Evolutionary conservation across 2,888 invertebrate species (phyloP).

Genomic region (Hypena proboscidalis): DNA sequence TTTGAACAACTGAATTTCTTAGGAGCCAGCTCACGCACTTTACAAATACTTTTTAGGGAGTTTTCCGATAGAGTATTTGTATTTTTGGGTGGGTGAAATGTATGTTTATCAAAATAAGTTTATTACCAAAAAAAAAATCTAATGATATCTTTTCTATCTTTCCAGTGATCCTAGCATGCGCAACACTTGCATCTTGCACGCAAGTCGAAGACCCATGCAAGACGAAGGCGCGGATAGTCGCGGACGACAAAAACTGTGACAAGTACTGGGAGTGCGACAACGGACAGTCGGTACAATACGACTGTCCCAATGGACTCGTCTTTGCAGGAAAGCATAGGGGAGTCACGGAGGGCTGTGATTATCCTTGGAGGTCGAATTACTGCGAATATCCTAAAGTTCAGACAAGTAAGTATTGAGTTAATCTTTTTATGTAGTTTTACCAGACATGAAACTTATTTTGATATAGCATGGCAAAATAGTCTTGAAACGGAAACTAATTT

Average conservation of each 20-base stretch:
- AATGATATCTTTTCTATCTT: slow-evolving; percentile 27
- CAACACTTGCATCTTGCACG: slow-evolving; percentile 57
- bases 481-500: no score
- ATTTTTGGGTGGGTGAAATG: no score
- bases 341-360: slow-evolving; percentile 95
- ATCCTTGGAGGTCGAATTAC: slow-evolving; percentile 95
- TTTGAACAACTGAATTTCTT: no score
- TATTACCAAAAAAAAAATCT: no score
- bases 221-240: slow-evolving; percentile 90
- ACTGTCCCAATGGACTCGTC: slow-evolving; percentile 96
- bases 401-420: slow-evolving; percentile 90
- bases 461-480: no score
- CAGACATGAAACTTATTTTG: no score
- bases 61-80: no score
- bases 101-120: no score
- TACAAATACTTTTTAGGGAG: no score
- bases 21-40: no score
- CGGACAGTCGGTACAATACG: slow-evolving; percentile 93
- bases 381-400: slow-evolving; percentile 88
- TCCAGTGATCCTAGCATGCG: slow-evolving; percentile 61
- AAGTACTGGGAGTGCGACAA: slow-evolving; percentile 95
- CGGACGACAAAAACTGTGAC: slow-evolving; percentile 92
- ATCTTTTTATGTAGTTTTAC: background rate
- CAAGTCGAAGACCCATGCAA: slow-evolving; percentile 92
- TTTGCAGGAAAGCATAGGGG: slow-evolving; percentile 95